Evolutionary conservation across 1,140 invertebrate species (phyloP).

Genomic region (Drosophila simulans): DNA sequence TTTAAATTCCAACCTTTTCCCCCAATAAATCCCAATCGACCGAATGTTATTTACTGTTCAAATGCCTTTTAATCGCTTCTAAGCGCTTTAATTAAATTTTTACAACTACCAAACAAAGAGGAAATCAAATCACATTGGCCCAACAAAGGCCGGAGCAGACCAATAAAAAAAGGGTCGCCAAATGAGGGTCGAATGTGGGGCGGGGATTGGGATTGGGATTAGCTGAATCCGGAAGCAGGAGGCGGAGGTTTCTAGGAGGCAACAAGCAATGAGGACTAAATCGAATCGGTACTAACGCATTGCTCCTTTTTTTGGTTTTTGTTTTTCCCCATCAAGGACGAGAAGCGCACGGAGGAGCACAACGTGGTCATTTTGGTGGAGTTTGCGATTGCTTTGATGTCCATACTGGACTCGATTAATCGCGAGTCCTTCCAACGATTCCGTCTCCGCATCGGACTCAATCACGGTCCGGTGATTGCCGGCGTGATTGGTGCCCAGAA

Average conservation of each 20-base stretch:
- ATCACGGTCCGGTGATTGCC: constrained; percentile 97
- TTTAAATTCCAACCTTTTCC: constrained; percentile 18
- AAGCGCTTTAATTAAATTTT: constrained; percentile 76
- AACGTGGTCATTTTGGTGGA: constrained; percentile 96
- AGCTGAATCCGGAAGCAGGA: constrained; percentile 21
- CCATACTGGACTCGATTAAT: constrained; percentile 97
- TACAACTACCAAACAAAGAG: constrained; percentile 45
- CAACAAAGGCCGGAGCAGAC: constrained; percentile 28
- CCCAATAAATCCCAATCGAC: constrained; percentile 35
- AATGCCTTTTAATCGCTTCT: constrained; percentile 68
- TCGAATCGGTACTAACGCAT: constrained; percentile 53
- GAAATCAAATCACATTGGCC: constrained; percentile 62
- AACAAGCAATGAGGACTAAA: constrained; percentile 49
- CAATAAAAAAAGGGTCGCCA: constrained; percentile 52
- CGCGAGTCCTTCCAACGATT: constrained; percentile 98
- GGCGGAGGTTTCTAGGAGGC: constrained; percentile 23
- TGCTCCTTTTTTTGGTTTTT: constrained; percentile 19
- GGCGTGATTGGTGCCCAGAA: constrained; percentile 98
- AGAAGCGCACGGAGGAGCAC: constrained; percentile 91
- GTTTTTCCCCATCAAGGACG: constrained; percentile 86
- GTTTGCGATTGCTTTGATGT: constrained; percentile 96
- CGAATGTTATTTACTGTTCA: constrained; percentile 64
- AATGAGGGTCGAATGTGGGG: constrained; percentile 61
- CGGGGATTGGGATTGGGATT: constrained; percentile 60
- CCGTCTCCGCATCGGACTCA: constrained; percentile 95